Percentiles rank a stretch among this genome's conserved stretches.
Evolutionary conservation across 2,113 vertebrate genomes (phyloP).

Genomic region (Seriola rivoliana): DNA sequence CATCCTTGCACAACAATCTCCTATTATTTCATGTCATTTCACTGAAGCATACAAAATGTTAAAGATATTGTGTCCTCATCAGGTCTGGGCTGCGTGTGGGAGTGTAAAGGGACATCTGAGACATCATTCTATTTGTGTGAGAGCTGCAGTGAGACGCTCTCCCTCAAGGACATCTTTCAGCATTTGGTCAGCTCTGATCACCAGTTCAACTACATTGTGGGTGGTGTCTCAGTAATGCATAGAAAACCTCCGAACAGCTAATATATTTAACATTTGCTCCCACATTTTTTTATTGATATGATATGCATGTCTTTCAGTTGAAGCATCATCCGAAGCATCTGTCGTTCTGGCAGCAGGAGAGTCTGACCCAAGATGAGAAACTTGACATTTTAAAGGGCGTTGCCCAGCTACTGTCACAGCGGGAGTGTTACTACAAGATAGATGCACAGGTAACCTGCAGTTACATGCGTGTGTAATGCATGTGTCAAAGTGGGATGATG

Average conservation of each 20-base stretch:
- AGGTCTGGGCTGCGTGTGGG: slow-evolving; percentile 69
- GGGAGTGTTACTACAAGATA: neutral
- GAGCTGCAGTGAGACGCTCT: slow-evolving; percentile 51
- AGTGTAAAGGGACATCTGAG: slow-evolving; percentile 42
- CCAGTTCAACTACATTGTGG: slow-evolving; percentile 49
- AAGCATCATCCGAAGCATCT: neutral
- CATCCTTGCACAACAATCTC: neutral
- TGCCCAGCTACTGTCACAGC: neutral
- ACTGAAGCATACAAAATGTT: neutral
- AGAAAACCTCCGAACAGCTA: neutral
- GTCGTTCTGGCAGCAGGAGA: neutral
- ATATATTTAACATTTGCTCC: neutral
- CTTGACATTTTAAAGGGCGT: neutral
- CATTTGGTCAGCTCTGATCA: slow-evolving; percentile 60
- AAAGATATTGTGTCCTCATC: neutral
- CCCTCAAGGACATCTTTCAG: neutral
- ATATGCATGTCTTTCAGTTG: slow-evolving; percentile 42
- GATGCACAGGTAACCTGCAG: slow-evolving; percentile 51
- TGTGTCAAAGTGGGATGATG: neutral
- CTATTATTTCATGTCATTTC: neutral
- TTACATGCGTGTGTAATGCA: neutral
- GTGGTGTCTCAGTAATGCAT: neutral
- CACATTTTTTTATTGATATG: neutral
- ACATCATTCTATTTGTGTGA: slow-evolving; percentile 69
- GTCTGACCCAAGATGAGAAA: neutral